phyloP scores from a whole-genome alignment of 2,888 invertebrate genomes.

The Dicycla oo region DNA sequence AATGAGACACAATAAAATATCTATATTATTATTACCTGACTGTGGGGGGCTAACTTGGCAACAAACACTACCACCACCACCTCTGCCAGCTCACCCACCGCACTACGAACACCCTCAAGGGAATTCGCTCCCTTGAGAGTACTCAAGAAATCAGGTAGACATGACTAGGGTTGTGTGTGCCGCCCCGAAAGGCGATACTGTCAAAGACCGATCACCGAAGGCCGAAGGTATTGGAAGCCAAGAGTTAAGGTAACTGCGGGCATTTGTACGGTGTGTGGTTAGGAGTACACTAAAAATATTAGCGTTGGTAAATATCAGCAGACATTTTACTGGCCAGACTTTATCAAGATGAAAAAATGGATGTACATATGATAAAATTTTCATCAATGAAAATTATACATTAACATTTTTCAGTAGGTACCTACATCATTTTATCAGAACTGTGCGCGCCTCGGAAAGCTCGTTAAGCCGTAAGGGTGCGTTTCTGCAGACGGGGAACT shows the following conservation, averaged over 20 bases:
- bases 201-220: slow-evolving; percentile 84
- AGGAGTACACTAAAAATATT: slow-evolving; percentile 89
- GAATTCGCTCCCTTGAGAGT: slow-evolving; percentile 82
- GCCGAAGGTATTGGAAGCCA: slow-evolving; percentile 89
- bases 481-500: too few relatives aligned
- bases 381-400: neutral
- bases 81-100: slow-evolving; percentile 76
- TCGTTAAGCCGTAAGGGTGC: too few relatives aligned
- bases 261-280: slow-evolving; percentile 90
- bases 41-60: too few relatives aligned
- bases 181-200: slow-evolving; percentile 76
- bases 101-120: slow-evolving; percentile 84
- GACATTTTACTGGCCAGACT: too few relatives aligned
- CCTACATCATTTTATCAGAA: too few relatives aligned
- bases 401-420: too few relatives aligned
- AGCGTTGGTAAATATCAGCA: too few relatives aligned
- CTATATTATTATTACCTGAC: too few relatives aligned
- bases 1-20: too few relatives aligned
- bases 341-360: too few relatives aligned
- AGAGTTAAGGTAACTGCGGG: slow-evolving; percentile 91
- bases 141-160: slow-evolving; percentile 80
- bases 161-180: slow-evolving; percentile 82
- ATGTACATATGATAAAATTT: neutral
- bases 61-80: slow-evolving; percentile 82
- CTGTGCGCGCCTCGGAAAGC: too few relatives aligned